Conservation (phyloP, 2,797 vertebrate genomes). For the Buphagus erythrorhynchus region DNA sequence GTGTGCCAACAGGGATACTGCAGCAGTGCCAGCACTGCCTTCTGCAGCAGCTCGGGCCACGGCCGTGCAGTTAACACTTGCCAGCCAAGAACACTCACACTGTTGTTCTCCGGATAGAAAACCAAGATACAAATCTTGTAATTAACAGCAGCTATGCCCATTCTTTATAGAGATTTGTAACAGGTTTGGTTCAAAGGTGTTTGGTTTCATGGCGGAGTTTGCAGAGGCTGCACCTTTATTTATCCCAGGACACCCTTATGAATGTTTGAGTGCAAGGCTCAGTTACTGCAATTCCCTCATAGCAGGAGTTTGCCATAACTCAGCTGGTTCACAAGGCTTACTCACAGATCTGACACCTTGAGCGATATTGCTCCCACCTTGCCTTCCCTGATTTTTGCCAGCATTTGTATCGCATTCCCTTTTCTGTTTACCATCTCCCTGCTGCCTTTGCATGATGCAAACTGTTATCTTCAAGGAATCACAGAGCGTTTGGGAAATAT, state of each 20-base stretch:
- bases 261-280: conserved; percentile 50
- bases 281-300: conserved; percentile 46
- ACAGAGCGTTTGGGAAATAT: not conserved
- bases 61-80: conserved; percentile 2
- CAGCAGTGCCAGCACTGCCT: not conserved
- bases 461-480: not conserved
- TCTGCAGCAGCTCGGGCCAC: not conserved
- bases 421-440: not conserved
- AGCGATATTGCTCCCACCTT: conserved; percentile 5
- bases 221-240: conserved; percentile 45
- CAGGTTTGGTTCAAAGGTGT: conserved; percentile 19
- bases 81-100: not conserved
- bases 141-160: not conserved
- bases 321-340: conserved; percentile 27
- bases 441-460: not conserved
- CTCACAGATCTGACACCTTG: conserved; percentile 40
- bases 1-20: not conserved
- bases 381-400: conserved; percentile 45
- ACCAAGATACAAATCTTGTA: not conserved
- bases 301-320: conserved; percentile 43
- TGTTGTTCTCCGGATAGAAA: not conserved
- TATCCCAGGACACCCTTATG: conserved; percentile 52
- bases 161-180: conserved; percentile 28
- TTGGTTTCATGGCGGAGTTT: conserved; percentile 35
- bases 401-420: not conserved